Percentiles rank a stretch among this genome's conserved stretches.
phyloP scores from a whole-genome alignment of 2,113 vertebrate genomes.

The Cnemophilus loriae region DNA sequence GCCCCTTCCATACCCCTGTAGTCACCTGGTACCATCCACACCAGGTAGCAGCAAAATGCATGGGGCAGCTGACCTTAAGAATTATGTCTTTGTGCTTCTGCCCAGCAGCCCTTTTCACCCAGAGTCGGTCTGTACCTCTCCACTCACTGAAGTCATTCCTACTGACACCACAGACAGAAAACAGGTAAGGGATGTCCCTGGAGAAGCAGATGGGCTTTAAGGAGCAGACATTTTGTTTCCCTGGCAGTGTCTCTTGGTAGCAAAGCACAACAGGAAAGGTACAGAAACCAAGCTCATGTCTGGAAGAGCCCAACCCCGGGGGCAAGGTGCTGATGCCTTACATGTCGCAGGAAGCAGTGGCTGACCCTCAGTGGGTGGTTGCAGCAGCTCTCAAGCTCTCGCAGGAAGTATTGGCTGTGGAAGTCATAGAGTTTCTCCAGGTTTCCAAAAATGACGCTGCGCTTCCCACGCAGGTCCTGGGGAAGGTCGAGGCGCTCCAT shows the following conservation, averaged over 20 bases:
- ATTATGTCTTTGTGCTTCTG: not conserved
- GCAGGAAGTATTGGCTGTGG: constrained; percentile 91
- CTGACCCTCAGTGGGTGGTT: constrained; percentile 88
- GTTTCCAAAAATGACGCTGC: constrained; percentile 90
- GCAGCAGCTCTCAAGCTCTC: constrained; percentile 91
- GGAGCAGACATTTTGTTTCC: not conserved
- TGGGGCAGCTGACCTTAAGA: not conserved
- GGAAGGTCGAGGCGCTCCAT: constrained; percentile 89
- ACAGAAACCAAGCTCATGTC: not conserved
- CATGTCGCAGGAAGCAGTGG: constrained; percentile 91
- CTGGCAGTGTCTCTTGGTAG: not conserved
- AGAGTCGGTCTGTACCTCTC: not conserved
- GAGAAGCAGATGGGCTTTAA: not conserved
- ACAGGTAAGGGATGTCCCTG: not conserved
- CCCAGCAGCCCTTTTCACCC: not conserved
- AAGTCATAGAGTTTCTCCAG: constrained; percentile 93
- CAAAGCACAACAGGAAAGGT: not conserved
- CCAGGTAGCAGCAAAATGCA: not conserved
- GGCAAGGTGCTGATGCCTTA: constrained; percentile 62
- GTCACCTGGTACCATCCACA: not conserved
- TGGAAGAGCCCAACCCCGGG: fast-evolving
- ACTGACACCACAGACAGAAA: not conserved
- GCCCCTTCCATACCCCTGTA: fast-evolving
- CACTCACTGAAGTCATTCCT: not conserved
- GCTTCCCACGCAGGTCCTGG: constrained; percentile 91